Evolutionary conservation across 2,113 vertebrate species (phyloP), one percentile per base, ranked within the genome.

Genomic region (Ia io): DNA sequence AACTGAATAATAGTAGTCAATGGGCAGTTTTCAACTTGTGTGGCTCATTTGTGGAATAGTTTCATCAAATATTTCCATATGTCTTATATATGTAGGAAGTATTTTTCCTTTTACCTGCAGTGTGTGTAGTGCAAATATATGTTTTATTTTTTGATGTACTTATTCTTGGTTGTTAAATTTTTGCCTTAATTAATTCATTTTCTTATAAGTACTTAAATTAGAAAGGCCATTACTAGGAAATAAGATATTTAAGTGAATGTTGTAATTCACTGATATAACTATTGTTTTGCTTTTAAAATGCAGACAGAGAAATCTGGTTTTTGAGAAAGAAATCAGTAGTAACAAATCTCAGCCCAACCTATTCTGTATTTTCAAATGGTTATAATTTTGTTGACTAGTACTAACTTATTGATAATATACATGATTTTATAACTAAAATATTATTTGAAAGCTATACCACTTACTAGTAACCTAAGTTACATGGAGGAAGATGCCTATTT

Each of bases 211-310:
- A 86, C 16, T 92, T 82, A 47, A 3, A n/a, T 93, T 86, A 65
- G 30, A 84, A 95, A 91, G 73, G 13, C 25, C 61, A 53, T 69
- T 90, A 74, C 30, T 91, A 82, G 28, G 12, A 84, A 28, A 67
- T 88, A 69, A 4, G 0, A 22, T 79, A 83, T 32, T 93, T 67
- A 73, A 71, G 32, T 93, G 30, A 85, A 10, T 23, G 7, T 87
- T 88, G 10, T 42, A 9, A 35, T 88, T 63, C 78, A 95, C 0
- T 56, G 37, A 90, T 76, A 44, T 0, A 84, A 47, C 2, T 56
- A 23, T 61, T 96, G 32, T 86, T 92, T 93, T 92, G 51, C 40
- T 93, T 94, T 96, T 93, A 79, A 92, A 86, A 83, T 93, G 73
- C 35, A 88, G 28, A 35, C 28, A 76, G 63, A 65, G 92, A 94